phyloP scores from a whole-genome alignment of 1,140 invertebrate species.

The Mamestra configurata region DNA sequence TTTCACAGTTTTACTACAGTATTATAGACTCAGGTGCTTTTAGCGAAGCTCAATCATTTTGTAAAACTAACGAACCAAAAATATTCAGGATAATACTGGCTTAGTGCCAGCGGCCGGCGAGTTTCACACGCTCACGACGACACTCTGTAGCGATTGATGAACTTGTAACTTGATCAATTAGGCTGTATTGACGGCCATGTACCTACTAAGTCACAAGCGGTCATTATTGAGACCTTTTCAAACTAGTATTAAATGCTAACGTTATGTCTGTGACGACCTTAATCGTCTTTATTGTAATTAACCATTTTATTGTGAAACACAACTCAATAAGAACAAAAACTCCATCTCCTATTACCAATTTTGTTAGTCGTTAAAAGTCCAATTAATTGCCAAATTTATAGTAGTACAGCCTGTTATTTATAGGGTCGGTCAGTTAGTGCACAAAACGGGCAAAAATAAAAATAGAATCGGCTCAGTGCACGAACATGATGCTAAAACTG shows the following conservation, averaged over 20 bases:
- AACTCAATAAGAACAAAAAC: neutral
- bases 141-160: slow-evolving; percentile 36
- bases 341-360: neutral
- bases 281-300: neutral
- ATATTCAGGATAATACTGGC: slow-evolving; percentile 27
- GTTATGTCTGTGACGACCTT: neutral
- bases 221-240: neutral
- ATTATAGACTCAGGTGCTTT: slow-evolving; percentile 25
- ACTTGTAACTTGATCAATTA: slow-evolving; percentile 43
- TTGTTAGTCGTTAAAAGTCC: slow-evolving; percentile 21
- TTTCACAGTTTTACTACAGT: slow-evolving; percentile 5
- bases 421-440: slow-evolving; percentile 35
- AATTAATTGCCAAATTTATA: slow-evolving; percentile 42
- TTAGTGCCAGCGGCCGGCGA: slow-evolving; percentile 28
- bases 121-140: slow-evolving; percentile 29
- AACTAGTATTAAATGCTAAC: neutral
- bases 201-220: neutral
- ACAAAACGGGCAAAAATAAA: slow-evolving; percentile 39
- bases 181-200: neutral
- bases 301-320: slow-evolving; percentile 3
- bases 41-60: slow-evolving; percentile 20
- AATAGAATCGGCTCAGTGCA: slow-evolving; percentile 37
- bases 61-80: slow-evolving; percentile 36
- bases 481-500: slow-evolving; percentile 65
- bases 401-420: slow-evolving; percentile 32